A percentile compares a stretch with the other conserved stretches of the same genome.
phyloP scores from a whole-genome alignment of 2,888 invertebrate genomes.

The Drosophila prolongata region DNA sequence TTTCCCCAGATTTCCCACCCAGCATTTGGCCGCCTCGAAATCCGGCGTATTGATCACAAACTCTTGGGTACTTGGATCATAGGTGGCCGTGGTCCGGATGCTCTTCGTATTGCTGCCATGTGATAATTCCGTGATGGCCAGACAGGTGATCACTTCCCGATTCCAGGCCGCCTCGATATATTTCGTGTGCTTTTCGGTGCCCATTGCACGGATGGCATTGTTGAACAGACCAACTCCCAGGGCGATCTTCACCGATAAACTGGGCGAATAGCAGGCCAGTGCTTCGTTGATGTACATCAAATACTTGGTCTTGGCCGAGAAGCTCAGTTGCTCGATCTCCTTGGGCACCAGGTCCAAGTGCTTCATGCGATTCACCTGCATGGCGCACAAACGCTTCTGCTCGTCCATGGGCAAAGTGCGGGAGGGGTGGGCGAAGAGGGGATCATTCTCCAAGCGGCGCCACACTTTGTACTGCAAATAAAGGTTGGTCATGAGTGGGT shows the following conservation, averaged over 20 bases:
- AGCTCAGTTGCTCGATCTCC: constrained; percentile 87
- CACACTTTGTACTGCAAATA: constrained; percentile 90
- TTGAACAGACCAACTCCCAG: constrained; percentile 90
- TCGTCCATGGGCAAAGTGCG: constrained; percentile 89
- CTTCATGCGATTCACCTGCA: constrained; percentile 88
- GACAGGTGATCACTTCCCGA: constrained; percentile 91
- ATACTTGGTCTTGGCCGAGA: constrained; percentile 88
- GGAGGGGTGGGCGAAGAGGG: constrained; percentile 89
- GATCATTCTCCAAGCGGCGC: constrained; percentile 91
- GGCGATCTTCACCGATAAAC: constrained; percentile 91
- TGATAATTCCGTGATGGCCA: constrained; percentile 96
- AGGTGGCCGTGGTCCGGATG: constrained; percentile 95
- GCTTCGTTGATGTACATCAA: constrained; percentile 92
- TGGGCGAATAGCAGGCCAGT: constrained; percentile 88
- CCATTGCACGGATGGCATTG: constrained; percentile 90
- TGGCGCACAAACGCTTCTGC: constrained; percentile 89
- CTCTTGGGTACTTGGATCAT: constrained; percentile 90
- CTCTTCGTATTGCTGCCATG: constrained; percentile 97
- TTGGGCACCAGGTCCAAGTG: constrained; percentile 88
- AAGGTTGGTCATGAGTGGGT: neutral
- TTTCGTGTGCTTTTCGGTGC: constrained; percentile 90
- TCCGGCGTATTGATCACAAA: constrained; percentile 96
- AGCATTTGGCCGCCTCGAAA: constrained; percentile 98
- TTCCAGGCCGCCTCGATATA: constrained; percentile 89
- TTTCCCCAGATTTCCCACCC: constrained; percentile 97